These are phyloP conservation scores for Hylaeus volcanicus DNA, from an alignment of 1,140 invertebrate species.

Conservation along the genomic window DNA sequence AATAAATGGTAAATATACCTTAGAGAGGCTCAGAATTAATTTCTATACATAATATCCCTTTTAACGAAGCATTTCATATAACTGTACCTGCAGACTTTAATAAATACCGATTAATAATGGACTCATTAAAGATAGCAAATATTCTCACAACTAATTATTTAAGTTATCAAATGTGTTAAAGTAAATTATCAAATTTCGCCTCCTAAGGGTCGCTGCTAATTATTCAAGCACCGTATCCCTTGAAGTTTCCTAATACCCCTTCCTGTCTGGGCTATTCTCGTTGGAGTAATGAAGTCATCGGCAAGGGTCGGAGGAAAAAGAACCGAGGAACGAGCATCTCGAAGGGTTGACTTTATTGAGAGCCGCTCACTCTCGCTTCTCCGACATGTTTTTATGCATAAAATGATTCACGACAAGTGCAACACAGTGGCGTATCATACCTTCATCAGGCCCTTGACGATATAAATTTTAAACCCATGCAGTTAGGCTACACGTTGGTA, in stretches of 20 bases:
- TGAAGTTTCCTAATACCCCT: not conserved
- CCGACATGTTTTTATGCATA: not conserved
- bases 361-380: not conserved
- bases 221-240: not conserved
- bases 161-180: not conserved
- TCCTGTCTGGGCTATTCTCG: not conserved
- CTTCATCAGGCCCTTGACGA: no score
- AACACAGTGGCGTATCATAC: no score
- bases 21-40: no score
- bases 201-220: not conserved
- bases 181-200: constrained; percentile 12
- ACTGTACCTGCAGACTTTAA: no score
- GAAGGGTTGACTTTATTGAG: not conserved
- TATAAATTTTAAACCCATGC: no score
- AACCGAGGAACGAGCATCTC: not conserved
- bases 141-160: not conserved
- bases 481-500: no score
- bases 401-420: not conserved
- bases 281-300: constrained; percentile 35
- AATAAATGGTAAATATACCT: no score
- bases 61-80: no score
- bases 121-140: not conserved
- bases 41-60: no score
- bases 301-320: constrained; percentile 6
- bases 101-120: no score